phyloP scores from a whole-genome alignment of 2,113 vertebrate genomes.

The Gnathonemus longibarbis region DNA sequence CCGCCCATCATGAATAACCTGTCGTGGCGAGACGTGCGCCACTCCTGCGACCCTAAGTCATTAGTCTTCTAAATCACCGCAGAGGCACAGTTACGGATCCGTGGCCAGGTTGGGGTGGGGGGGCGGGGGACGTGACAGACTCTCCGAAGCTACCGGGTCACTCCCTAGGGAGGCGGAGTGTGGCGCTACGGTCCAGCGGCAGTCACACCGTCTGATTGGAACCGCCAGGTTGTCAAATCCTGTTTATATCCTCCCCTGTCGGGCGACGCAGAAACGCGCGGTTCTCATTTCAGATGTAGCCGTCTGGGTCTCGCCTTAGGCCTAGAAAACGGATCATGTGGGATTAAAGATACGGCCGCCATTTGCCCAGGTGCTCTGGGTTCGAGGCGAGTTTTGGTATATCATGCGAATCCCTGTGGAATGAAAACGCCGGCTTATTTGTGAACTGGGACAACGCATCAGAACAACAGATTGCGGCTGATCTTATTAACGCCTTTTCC shows the following conservation, averaged over 20 bases:
- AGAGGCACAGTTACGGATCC: background rate
- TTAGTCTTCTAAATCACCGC: conserved; percentile 7
- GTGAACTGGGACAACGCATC: background rate
- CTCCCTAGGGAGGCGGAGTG: background rate
- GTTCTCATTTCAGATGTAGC: background rate
- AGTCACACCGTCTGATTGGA: background rate
- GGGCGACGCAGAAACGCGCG: background rate
- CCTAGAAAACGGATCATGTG: background rate
- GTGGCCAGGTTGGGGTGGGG: background rate
- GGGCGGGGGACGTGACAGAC: background rate
- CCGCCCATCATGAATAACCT: background rate
- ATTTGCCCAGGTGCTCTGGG: background rate
- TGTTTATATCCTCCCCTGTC: background rate
- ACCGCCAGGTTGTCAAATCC: background rate
- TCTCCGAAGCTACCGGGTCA: background rate
- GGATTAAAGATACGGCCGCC: background rate
- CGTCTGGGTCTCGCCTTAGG: background rate
- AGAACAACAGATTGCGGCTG: conserved; percentile 3
- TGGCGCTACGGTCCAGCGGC: background rate
- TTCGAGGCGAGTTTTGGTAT: background rate
- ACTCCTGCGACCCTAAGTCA: background rate
- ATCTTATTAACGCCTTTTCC: conserved; percentile 10
- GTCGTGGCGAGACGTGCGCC: background rate
- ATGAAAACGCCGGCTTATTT: background rate
- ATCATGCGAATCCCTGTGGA: background rate